phyloP scores from a whole-genome alignment of 2,797 vertebrate species.

The Alfaro cultratus region DNA sequence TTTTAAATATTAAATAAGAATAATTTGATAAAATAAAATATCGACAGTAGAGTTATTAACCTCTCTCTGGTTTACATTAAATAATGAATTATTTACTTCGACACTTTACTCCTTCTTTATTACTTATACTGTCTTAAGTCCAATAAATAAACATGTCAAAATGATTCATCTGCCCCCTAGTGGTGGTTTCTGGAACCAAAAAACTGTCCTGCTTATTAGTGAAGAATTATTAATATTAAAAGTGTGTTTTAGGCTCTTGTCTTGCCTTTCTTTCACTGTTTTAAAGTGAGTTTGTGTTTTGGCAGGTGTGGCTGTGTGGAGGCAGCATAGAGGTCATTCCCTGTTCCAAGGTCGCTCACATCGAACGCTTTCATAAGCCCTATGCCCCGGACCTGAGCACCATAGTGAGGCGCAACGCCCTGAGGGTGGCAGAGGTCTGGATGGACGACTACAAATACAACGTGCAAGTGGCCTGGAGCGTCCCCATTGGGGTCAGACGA shows the following conservation, averaged over 20 bases:
- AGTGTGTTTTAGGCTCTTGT: background rate
- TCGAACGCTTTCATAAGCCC: conserved; percentile 89
- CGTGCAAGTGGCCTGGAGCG: conserved; percentile 92
- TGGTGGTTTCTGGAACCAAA: background rate
- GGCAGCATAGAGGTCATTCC: conserved; percentile 94
- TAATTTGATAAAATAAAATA: too few species aligned
- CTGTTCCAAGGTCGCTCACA: conserved; percentile 92
- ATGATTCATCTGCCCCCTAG: background rate
- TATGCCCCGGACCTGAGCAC: conserved; percentile 85
- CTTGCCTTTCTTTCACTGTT: background rate
- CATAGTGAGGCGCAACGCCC: conserved; percentile 87
- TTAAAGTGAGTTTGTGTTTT: background rate
- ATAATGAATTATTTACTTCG: background rate
- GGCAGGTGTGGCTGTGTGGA: conserved; percentile 93
- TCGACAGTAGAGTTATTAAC: background rate
- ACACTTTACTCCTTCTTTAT: background rate
- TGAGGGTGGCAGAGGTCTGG: conserved; percentile 93
- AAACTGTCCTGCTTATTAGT: background rate
- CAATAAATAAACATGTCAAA: background rate
- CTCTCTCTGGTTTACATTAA: too few species aligned
- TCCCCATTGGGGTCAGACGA: conserved; percentile 84
- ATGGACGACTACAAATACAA: conserved; percentile 92
- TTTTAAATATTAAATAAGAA: too few species aligned
- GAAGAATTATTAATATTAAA: background rate
- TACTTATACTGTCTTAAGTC: background rate